phyloP scores from a whole-genome alignment of 2,797 vertebrate genomes.

The Dicrostonyx torquatus region DNA sequence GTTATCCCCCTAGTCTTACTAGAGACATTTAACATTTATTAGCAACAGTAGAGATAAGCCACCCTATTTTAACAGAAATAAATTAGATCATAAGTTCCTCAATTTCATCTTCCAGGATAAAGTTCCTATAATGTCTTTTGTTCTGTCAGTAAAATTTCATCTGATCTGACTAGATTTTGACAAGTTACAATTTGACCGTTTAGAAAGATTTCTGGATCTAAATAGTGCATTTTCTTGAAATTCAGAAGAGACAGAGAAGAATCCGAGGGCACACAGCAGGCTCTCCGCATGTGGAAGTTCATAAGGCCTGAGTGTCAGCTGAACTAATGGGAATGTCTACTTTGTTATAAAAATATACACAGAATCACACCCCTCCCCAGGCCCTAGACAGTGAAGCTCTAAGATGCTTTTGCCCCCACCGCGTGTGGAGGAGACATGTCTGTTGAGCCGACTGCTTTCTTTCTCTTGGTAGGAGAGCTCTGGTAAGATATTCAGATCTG shows the following conservation, averaged over 20 bases:
- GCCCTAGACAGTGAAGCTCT: background rate
- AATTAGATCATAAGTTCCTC: background rate
- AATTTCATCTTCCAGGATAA: conserved; percentile 10
- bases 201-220: background rate
- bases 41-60: background rate
- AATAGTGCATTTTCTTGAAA: background rate
- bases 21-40: background rate
- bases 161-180: background rate
- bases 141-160: conserved; percentile 24
- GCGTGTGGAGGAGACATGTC: background rate
- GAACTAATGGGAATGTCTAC: too few relatives aligned
- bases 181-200: background rate
- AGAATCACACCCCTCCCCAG: too few relatives aligned
- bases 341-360: too few relatives aligned
- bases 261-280: too few relatives aligned
- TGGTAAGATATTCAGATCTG: background rate
- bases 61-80: background rate
- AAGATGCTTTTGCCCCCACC: background rate
- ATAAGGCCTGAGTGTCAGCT: too few relatives aligned
- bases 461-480: background rate
- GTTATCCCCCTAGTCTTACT: conserved; percentile 3
- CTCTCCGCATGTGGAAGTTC: too few relatives aligned
- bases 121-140: background rate
- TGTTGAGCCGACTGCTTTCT: background rate
- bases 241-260: too few relatives aligned